These are phyloP conservation scores for Hipposideros larvatus DNA, from an alignment of 2,797 vertebrate species.

Conservation along the genomic window DNA sequence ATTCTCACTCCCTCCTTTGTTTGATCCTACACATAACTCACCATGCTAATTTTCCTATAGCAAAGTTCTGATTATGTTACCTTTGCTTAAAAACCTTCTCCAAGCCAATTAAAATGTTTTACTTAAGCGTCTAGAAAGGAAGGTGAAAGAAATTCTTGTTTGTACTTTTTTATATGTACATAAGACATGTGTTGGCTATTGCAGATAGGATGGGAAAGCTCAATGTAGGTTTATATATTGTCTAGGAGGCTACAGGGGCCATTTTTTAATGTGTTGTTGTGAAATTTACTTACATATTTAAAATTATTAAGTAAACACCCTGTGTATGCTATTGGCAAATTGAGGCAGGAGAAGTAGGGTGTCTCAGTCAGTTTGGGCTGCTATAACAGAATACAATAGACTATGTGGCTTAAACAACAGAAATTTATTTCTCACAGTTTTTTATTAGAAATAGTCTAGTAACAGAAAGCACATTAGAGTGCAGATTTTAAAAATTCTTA, in stretches of 20 bases:
- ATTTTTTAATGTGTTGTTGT: not conserved
- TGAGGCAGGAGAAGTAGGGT: not conserved
- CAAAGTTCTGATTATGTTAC: not conserved
- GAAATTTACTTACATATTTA: constrained; percentile 5
- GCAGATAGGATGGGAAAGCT: not conserved
- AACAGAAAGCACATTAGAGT: not conserved
- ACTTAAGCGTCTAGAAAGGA: not conserved
- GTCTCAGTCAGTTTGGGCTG: not conserved
- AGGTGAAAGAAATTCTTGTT: not conserved
- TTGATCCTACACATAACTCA: not conserved
- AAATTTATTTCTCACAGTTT: not conserved
- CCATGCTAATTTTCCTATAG: not conserved
- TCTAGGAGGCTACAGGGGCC: not conserved
- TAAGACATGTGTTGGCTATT: not conserved
- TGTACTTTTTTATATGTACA: not conserved
- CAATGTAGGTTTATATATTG: not conserved
- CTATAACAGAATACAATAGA: not conserved
- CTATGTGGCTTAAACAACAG: not conserved
- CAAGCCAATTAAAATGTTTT: not conserved
- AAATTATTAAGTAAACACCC: not conserved
- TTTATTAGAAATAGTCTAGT: not conserved
- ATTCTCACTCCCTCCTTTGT: not conserved
- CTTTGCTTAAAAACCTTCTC: not conserved
- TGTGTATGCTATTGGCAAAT: not conserved
- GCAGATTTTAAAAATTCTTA: not conserved